Evolutionary conservation across 2,113 vertebrate species (phyloP).

Genomic region (Orthonyx spaldingii): DNA sequence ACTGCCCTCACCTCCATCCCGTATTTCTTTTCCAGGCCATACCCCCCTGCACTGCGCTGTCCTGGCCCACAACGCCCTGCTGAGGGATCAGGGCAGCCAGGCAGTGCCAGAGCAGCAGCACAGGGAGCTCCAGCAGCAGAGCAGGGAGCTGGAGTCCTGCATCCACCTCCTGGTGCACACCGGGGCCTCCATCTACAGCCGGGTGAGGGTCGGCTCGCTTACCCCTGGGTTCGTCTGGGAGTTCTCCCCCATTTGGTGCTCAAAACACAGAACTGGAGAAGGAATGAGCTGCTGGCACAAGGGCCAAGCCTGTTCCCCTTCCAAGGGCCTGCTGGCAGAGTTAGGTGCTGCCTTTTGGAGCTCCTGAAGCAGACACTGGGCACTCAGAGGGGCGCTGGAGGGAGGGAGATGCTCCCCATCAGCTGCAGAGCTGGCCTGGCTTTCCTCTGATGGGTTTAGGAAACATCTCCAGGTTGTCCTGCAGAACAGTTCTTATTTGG

Average conservation of each 20-base stretch:
- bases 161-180: constrained; percentile 57
- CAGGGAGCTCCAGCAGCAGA: constrained; percentile 1
- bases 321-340: background rate
- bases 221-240: rapidly evolving
- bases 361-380: background rate
- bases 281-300: background rate
- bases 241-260: background rate
- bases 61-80: constrained; percentile 47
- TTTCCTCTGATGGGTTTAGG: background rate
- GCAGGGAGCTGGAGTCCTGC: constrained; percentile 38
- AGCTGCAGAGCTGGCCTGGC: background rate
- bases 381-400: background rate
- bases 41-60: constrained; percentile 62
- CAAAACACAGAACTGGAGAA: background rate
- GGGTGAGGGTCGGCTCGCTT: background rate
- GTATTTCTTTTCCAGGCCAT: background rate
- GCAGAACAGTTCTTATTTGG: background rate
- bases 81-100: background rate
- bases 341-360: background rate
- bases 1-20: background rate
- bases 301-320: background rate
- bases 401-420: background rate
- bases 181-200: constrained; percentile 59
- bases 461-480: background rate
- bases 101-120: background rate